These are phyloP conservation scores for Hypselothyrea guttata DNA, from an alignment of 2,888 invertebrate species.

Conservation along the genomic window DNA sequence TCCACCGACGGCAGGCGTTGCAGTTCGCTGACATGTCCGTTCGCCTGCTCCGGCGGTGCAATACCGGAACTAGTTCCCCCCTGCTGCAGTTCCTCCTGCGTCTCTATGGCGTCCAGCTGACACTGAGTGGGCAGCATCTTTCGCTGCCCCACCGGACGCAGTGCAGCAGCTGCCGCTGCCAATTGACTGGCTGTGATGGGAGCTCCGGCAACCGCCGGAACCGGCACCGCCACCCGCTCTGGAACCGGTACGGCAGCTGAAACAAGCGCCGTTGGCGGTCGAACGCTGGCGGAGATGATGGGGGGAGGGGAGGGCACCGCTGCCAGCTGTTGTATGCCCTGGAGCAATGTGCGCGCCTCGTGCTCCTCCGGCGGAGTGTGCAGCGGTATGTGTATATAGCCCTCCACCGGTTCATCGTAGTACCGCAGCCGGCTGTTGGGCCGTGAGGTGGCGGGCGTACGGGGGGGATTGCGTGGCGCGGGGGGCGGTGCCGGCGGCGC, in stretches of 20 bases:
- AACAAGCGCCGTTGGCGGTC: conserved; percentile 34
- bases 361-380: conserved; percentile 89
- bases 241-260: conserved; percentile 20
- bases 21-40: too few species aligned
- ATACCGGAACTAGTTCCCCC: too few species aligned
- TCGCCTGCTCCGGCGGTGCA: conserved; percentile 83
- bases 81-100: conserved; percentile 75
- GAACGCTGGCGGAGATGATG: conserved; percentile 30
- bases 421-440: conserved; percentile 83
- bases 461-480: conserved; percentile 50
- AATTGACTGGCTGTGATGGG: conserved; percentile 71
- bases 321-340: conserved; percentile 76
- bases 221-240: conserved; percentile 8
- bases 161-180: conserved; percentile 71
- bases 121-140: conserved; percentile 20
- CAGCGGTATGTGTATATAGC: conserved; percentile 87
- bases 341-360: conserved; percentile 79
- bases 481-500: conserved; percentile 60
- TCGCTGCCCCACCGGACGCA: conserved; percentile 59
- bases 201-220: conserved; percentile 44
- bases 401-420: conserved; percentile 86
- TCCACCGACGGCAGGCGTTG: conserved; percentile 76
- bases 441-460: conserved; percentile 81
- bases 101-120: conserved; percentile 85
- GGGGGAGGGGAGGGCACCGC: conserved; percentile 70